A percentile compares a stretch with the other conserved stretches of the same genome.
phyloP scores from a whole-genome alignment of 2,888 invertebrate species.

The Lasioglossum oenotherae region DNA sequence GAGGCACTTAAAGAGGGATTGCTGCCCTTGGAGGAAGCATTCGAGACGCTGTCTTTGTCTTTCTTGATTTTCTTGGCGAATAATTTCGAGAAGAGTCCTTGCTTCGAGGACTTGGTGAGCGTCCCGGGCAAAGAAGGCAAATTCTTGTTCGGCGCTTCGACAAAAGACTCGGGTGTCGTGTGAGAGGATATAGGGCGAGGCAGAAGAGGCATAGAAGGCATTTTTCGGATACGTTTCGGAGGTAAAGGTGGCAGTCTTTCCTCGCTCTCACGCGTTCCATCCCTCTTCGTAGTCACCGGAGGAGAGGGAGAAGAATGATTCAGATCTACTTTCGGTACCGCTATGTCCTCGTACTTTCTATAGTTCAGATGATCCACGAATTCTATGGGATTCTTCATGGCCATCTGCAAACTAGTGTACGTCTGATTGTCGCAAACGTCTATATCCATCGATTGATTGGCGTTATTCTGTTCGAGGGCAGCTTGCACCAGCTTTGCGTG shows the following conservation, averaged over 20 bases:
- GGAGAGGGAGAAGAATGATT: slow-evolving; percentile 65
- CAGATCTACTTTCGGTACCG: slow-evolving; percentile 84
- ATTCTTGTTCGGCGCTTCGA: slow-evolving; percentile 85
- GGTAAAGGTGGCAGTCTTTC: slow-evolving; percentile 91
- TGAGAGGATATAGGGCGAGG: slow-evolving; percentile 76
- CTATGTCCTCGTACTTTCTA: slow-evolving; percentile 87
- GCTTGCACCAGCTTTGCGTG: slow-evolving; percentile 86
- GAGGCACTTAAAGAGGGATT: slow-evolving; percentile 60
- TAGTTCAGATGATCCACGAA: slow-evolving; percentile 85
- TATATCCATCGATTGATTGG: slow-evolving; percentile 84
- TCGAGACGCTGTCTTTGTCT: slow-evolving; percentile 75
- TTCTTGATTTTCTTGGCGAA: slow-evolving; percentile 87
- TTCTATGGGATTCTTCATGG: slow-evolving; percentile 92
- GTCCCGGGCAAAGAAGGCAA: slow-evolving; percentile 86
- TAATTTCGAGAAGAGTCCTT: slow-evolving; percentile 88
- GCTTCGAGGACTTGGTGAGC: slow-evolving; percentile 87
- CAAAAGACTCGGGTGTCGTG: slow-evolving; percentile 59
- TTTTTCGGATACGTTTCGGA: slow-evolving; percentile 88
- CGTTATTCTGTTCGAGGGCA: slow-evolving; percentile 64
- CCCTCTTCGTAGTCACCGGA: slow-evolving; percentile 82
- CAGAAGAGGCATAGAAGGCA: slow-evolving; percentile 81
- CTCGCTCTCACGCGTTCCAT: slow-evolving; percentile 85
- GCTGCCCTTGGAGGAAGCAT: slow-evolving; percentile 55
- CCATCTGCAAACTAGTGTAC: slow-evolving; percentile 93
- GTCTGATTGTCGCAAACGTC: slow-evolving; percentile 92